A percentile compares a stretch with the other conserved stretches of the same genome.
phyloP scores from a whole-genome alignment of 1,140 invertebrate species.

The Fopius arisanus region DNA sequence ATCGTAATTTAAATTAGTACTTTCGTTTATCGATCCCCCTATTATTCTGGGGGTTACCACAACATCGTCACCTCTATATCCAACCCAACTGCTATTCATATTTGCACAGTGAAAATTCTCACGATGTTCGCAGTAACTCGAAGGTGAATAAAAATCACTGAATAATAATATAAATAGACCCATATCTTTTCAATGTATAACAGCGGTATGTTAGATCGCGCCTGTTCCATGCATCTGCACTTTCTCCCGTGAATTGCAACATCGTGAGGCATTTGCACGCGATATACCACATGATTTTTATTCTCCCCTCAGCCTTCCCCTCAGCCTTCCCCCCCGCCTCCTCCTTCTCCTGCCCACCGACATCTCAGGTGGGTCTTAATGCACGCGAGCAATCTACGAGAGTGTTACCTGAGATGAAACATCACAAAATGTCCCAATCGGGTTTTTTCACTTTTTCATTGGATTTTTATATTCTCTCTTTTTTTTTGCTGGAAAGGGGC shows the following conservation, averaged over 20 bases:
- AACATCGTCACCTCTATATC: background rate
- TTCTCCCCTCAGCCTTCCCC: too few species aligned
- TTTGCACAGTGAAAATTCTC: background rate
- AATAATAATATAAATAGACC: background rate
- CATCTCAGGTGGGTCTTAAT: background rate
- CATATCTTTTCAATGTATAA: background rate
- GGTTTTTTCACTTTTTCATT: background rate
- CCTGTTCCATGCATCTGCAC: constrained; percentile 3
- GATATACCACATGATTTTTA: background rate
- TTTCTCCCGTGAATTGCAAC: background rate
- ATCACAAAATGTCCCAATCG: background rate
- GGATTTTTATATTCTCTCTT: background rate
- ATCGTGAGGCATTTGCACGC: background rate
- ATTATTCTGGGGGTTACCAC: constrained; percentile 1
- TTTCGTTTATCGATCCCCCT: constrained; percentile 35
- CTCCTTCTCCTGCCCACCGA: background rate
- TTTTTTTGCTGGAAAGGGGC: background rate
- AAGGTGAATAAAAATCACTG: background rate
- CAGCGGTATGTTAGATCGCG: background rate
- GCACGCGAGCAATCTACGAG: background rate
- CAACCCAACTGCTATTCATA: too few species aligned
- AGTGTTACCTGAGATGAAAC: background rate
- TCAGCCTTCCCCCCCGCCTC: too few species aligned
- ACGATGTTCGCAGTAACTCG: background rate
- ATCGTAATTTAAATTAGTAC: constrained; percentile 42